phyloP scores from a whole-genome alignment of 2,888 invertebrate genomes.

The Ctenicera cuprea region DNA sequence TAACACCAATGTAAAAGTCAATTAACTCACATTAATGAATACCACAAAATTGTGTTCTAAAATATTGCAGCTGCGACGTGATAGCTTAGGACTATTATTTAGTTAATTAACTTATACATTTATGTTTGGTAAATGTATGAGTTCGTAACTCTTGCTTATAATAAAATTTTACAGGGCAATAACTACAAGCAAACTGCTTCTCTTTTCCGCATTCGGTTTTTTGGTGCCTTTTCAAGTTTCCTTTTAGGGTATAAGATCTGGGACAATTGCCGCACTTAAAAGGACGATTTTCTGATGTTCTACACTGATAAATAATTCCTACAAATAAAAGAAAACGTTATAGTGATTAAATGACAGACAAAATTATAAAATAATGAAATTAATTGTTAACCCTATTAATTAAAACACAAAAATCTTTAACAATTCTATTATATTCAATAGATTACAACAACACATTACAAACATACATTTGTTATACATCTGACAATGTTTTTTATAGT shows the following conservation, averaged over 20 bases:
- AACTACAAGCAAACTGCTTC: conserved; percentile 68
- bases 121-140: conserved; percentile 8
- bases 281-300: conserved; percentile 6
- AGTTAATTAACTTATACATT: background rate
- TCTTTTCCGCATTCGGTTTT: conserved; percentile 67
- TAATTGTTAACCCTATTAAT: too few species aligned
- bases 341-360: background rate
- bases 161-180: conserved; percentile 67
- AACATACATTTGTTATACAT: too few species aligned
- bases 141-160: conserved; percentile 30
- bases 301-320: background rate
- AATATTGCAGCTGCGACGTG: too few species aligned
- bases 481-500: too few species aligned
- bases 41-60: too few species aligned
- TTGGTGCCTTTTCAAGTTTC: conserved; percentile 67
- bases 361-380: too few species aligned
- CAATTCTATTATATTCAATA: too few species aligned
- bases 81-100: too few species aligned
- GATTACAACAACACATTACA: too few species aligned
- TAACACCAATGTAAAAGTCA: too few species aligned
- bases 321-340: background rate
- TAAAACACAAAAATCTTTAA: too few species aligned
- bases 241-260: conserved; percentile 58
- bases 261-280: conserved; percentile 34
- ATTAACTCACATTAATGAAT: too few species aligned